These are phyloP conservation scores for Caenorhabditis doughertyi DNA, from an alignment of 2,888 invertebrate species.

Conservation along the genomic window DNA sequence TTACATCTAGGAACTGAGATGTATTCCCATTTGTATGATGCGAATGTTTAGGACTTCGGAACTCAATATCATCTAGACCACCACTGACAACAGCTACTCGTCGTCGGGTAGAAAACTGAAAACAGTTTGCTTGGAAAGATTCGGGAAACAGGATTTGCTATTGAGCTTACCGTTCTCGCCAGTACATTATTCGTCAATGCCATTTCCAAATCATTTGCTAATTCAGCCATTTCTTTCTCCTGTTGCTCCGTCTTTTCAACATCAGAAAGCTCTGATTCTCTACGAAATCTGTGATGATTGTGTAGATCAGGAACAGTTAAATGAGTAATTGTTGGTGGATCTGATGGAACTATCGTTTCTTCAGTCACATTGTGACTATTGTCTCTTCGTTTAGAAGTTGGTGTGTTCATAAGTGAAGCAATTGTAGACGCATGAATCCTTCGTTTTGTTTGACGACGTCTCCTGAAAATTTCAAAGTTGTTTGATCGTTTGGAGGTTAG, in stretches of 20 bases:
- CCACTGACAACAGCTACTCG: constrained; percentile 74
- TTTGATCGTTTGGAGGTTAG: constrained; percentile 15
- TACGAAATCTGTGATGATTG: constrained; percentile 33
- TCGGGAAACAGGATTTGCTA: no score
- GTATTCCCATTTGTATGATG: constrained; percentile 46
- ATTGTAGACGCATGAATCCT: constrained; percentile 74
- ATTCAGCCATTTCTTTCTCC: constrained; percentile 67
- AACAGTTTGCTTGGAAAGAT: no score
- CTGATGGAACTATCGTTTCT: constrained; percentile 50
- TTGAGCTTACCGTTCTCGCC: constrained; percentile 76
- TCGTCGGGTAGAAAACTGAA: constrained; percentile 78
- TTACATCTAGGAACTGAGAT: constrained; percentile 60
- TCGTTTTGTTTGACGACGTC: constrained; percentile 67
- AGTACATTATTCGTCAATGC: constrained; percentile 77
- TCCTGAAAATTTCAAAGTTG: constrained; percentile 54
- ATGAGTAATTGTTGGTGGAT: constrained; percentile 41
- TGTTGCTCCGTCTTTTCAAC: constrained; percentile 40
- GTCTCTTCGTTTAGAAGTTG: constrained; percentile 55
- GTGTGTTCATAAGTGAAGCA: constrained; percentile 69
- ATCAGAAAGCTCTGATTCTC: constrained; percentile 45
- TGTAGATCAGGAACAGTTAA: constrained; percentile 49
- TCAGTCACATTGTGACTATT: constrained; percentile 55
- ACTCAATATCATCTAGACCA: constrained; percentile 77
- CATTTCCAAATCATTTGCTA: constrained; percentile 78
- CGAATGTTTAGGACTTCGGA: constrained; percentile 55